Conservation (phyloP, 2,113 vertebrate genomes). For the Mormyrus lacerda region DNA sequence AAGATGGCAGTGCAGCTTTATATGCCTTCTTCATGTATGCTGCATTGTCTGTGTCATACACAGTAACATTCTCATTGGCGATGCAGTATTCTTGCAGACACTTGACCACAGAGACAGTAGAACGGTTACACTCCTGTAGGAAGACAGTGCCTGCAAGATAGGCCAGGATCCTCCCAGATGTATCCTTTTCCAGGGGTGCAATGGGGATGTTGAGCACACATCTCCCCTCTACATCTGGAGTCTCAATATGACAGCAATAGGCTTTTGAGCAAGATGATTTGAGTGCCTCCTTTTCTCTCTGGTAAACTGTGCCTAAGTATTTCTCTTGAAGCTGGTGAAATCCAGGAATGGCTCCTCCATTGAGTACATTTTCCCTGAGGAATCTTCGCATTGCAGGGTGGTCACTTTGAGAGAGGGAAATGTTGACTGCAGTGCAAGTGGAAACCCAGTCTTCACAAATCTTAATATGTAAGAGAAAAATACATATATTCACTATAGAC, state of each 20-base stretch:
- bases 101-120: no score
- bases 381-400: background rate
- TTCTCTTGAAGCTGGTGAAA: background rate
- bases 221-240: background rate
- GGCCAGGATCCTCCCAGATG: background rate
- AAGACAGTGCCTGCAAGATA: background rate
- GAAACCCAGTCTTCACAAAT: no score
- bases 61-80: no score
- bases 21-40: no score
- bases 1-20: no score
- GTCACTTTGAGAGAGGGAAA: background rate
- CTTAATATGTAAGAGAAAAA: no score
- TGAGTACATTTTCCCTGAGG: background rate
- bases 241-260: background rate
- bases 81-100: no score
- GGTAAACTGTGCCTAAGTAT: background rate
- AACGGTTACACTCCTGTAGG: no score
- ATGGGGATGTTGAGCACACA: background rate
- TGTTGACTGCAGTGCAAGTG: background rate
- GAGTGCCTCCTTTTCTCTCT: background rate
- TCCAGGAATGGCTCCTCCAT: background rate
- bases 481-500: no score
- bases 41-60: no score
- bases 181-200: background rate
- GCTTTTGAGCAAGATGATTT: background rate